Conservation (phyloP, 23 tunicate species). For the Clavelina lepadiformis region DNA sequence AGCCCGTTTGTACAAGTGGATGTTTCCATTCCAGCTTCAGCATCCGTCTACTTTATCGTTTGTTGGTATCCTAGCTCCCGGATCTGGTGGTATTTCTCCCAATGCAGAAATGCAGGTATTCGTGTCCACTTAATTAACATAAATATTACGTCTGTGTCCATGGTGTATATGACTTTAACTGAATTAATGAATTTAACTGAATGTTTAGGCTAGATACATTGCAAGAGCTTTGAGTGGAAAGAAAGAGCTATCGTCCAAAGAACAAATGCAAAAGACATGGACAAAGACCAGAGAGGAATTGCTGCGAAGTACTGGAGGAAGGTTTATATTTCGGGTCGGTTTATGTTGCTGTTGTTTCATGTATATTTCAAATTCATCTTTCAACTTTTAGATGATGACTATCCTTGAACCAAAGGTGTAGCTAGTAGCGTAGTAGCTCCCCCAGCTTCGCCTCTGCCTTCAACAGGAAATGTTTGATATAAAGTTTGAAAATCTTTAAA, state of each 20-base stretch:
- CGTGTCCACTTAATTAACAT: background rate
- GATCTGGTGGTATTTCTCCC: conserved; percentile 22
- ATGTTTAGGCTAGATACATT: conserved; percentile 45
- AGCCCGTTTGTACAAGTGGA: conserved; percentile 41
- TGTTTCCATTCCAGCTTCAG: conserved; percentile 33
- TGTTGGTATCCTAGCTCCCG: conserved; percentile 48
- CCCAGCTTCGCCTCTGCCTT: too few species aligned
- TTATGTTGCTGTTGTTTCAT: too few species aligned
- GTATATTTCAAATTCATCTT: too few species aligned
- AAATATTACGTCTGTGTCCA: too few species aligned
- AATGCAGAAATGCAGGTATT: conserved; percentile 49
- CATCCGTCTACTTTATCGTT: conserved; percentile 39
- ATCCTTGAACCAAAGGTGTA: too few species aligned
- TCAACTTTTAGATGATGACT: too few species aligned
- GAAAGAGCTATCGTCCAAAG: conserved; percentile 26
- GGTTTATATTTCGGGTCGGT: conserved; percentile 13
- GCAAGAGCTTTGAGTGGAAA: conserved; percentile 46
- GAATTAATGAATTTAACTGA: too few species aligned
- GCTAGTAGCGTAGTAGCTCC: too few species aligned
- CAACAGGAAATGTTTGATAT: too few species aligned
- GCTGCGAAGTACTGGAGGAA: conserved; percentile 29
- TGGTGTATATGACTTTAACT: too few species aligned
- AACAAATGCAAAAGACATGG: conserved; percentile 21
- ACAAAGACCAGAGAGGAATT: conserved; percentile 4
- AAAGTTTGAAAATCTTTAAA: too few species aligned